Evolutionary conservation across 2,113 vertebrate species (phyloP).

Genomic region (Puntigrus tetrazona): DNA sequence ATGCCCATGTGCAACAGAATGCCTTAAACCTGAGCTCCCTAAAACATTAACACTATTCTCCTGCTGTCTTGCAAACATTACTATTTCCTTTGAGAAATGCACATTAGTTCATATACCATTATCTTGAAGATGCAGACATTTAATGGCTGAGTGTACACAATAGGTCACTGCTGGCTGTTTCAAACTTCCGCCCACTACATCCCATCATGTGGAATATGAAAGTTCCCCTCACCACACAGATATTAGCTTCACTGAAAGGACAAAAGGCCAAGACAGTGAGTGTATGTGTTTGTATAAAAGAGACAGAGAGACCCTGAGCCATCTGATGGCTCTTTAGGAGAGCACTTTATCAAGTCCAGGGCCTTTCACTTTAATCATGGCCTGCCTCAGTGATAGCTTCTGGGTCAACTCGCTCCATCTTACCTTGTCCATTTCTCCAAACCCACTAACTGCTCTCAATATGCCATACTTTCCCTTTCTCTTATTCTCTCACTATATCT

Average conservation of each 20-base stretch:
- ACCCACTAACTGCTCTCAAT: neutral
- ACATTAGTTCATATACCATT: constrained; percentile 5
- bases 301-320: neutral
- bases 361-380: constrained; percentile 43
- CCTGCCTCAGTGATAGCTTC: constrained; percentile 40
- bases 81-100: neutral
- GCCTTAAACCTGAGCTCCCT: neutral
- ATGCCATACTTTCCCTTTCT: neutral
- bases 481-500: neutral
- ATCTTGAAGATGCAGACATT: neutral
- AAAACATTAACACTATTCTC: neutral
- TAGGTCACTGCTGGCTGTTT: neutral
- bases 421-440: neutral
- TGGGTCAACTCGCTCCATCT: constrained; percentile 42
- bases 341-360: constrained; percentile 39
- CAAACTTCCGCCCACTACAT: neutral
- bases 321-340: constrained; percentile 27
- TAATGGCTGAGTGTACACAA: neutral
- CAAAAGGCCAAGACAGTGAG: constrained; percentile 4
- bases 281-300: constrained; percentile 19
- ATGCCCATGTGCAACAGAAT: neutral
- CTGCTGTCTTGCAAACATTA: neutral
- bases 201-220: neutral
- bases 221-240: neutral
- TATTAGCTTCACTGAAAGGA: neutral